These are phyloP conservation scores for Eupeodes corollae DNA, from an alignment of 1,140 invertebrate species.

Conservation along the genomic window DNA sequence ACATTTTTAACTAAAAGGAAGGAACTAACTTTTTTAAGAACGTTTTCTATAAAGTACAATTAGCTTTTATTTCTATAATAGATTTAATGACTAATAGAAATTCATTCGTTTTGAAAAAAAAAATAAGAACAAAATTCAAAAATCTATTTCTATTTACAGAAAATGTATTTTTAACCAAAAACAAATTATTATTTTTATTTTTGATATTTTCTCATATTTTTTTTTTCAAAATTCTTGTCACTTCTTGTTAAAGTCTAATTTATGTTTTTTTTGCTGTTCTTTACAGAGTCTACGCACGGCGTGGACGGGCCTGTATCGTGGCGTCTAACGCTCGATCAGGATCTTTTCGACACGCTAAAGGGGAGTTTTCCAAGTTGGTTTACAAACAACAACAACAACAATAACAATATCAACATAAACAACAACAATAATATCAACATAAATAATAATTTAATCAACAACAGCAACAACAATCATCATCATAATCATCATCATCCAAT, in stretches of 20 bases:
- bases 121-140: no score
- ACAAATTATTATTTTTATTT: no score
- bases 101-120: no score
- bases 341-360: slow-evolving; percentile 78
- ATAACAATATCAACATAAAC: slow-evolving; percentile 19
- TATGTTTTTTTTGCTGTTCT: slow-evolving; percentile 7
- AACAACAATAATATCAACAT: slow-evolving; percentile 5
- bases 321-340: slow-evolving; percentile 80
- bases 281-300: slow-evolving; percentile 69
- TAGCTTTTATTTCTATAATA: no score
- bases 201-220: no score
- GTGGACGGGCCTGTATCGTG: slow-evolving; percentile 71
- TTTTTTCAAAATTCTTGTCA: no score
- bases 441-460: background rate
- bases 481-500: background rate
- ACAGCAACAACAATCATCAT: background rate
- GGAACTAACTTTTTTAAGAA: no score
- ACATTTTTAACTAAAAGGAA: no score
- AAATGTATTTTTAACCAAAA: no score
- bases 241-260: background rate
- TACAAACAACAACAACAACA: slow-evolving; percentile 38
- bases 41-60: no score
- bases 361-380: slow-evolving; percentile 88
- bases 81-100: no score
- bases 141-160: no score